Evolutionary conservation across 2,888 invertebrate species (phyloP), one percentile per base, ranked within the genome.

Genomic region (Lampropteryx suffumata): DNA sequence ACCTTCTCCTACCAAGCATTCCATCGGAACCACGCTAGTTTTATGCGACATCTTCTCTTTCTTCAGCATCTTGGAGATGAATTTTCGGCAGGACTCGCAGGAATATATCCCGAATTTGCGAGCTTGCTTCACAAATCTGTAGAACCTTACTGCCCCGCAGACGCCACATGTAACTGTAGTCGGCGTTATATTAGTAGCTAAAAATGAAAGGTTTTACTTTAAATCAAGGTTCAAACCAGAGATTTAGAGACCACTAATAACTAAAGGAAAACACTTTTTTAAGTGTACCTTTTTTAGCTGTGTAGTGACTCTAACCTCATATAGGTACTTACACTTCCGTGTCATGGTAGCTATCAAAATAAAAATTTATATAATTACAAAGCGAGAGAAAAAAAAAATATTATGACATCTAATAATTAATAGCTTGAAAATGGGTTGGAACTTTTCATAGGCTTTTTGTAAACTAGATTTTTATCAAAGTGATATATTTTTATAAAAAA

Each of bases 41-140:
- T 89, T 90, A 67, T 92, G 92, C 27, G 92, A 90, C 69, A 92
- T 85, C 57, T 92, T 92, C 65, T 92, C 92, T 50, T 93, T 92
- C 78, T 94, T 95, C 57, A 95, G 92, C 91, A 95, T 94, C 76
- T 95, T 95, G 11, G 95, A 94, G 69, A 97, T 95, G 79, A 97
- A 97, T 78, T 96, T 96, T 40, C 95, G 92, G 79, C 97, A 97
- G 6, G 95, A 94, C 74, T 96, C 95, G 79, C 97, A 97, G 61
- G 95, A 95, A 71, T 94, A 94, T 55, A 95, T 94, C 24, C 96
- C 96, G 77, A 95, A 96, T 76, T 96, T 96, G 53, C 95, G 92
- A 14, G 95, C 94, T 84, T 96, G 95, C 69, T 94, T 93, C 7
- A 95, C 92, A 76, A 95, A 95, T 71, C 94, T 93, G 79, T 94